Conservation (phyloP, 2,888 invertebrate genomes). For the Halictus ligatus region DNA sequence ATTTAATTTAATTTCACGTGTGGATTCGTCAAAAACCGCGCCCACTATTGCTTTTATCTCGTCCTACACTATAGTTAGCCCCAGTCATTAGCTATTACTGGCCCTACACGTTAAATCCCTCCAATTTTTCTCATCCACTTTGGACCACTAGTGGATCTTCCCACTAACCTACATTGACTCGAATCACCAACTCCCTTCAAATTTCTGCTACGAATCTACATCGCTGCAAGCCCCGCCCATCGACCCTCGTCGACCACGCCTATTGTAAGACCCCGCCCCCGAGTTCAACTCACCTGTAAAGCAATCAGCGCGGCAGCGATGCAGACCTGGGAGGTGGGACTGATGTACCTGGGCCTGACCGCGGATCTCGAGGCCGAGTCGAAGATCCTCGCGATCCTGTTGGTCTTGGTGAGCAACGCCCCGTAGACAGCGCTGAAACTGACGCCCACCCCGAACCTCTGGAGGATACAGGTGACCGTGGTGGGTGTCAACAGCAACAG, state of each 20-base stretch:
- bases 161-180: background rate
- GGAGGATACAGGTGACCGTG: slow-evolving; percentile 86
- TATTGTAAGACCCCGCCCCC: background rate
- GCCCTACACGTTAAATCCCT: too few species aligned
- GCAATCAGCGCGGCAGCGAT: slow-evolving; percentile 87
- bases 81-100: too few species aligned
- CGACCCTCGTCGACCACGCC: background rate
- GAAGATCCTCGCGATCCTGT: slow-evolving; percentile 88
- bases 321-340: slow-evolving; percentile 88
- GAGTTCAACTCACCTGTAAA: slow-evolving; percentile 82
- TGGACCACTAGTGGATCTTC: too few species aligned
- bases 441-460: slow-evolving; percentile 88
- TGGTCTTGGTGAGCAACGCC: slow-evolving; percentile 88
- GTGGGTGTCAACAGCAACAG: slow-evolving; percentile 87
- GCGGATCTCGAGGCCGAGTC: slow-evolving; percentile 88
- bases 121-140: too few species aligned
- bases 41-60: too few species aligned
- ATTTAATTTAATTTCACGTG: too few species aligned
- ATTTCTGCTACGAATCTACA: background rate
- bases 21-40: too few species aligned
- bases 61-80: too few species aligned
- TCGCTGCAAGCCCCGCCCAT: background rate
- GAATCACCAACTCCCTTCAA: background rate
- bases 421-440: slow-evolving; percentile 89
- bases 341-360: slow-evolving; percentile 87